Evolutionary conservation across 2,113 vertebrate genomes (phyloP).

Genomic region (Nibea albiflora): DNA sequence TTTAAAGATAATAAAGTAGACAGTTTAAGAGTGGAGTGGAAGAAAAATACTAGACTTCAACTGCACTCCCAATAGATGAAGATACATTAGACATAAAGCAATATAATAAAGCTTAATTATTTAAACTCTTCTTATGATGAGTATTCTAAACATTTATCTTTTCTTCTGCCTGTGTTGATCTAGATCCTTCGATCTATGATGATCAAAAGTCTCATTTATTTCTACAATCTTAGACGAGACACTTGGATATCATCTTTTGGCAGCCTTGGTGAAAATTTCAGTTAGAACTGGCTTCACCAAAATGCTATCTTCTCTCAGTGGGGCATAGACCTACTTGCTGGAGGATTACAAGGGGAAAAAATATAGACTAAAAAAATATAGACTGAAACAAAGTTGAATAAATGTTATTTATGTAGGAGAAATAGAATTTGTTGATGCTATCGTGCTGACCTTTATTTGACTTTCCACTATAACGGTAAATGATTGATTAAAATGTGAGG

Average conservation of each 20-base stretch:
- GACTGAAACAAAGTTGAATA: too few relatives aligned
- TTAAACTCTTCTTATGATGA: neutral
- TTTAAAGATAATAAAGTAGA: slow-evolving; percentile 8
- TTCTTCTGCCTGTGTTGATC: neutral
- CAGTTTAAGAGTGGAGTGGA: neutral
- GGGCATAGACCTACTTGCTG: too few relatives aligned
- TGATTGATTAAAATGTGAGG: too few relatives aligned
- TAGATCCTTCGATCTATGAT: neutral
- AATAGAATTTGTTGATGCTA: too few relatives aligned
- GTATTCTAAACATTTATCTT: neutral
- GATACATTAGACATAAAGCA: neutral
- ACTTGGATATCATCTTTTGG: neutral
- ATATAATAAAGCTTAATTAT: neutral
- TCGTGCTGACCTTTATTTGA: too few relatives aligned
- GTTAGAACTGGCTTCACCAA: neutral
- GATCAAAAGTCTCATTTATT: neutral
- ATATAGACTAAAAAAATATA: too few relatives aligned
- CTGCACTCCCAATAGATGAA: neutral
- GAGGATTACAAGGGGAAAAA: too few relatives aligned
- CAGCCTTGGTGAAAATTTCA: too few relatives aligned
- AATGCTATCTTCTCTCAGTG: neutral
- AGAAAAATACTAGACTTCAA: slow-evolving; percentile 7
- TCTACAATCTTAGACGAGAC: neutral
- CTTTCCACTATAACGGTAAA: too few relatives aligned
- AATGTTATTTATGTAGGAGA: too few relatives aligned